A percentile compares a stretch with the other conserved stretches of the same genome.
These are phyloP conservation scores for Carassius auratus DNA, from an alignment of 2,113 vertebrate species.

Conservation along the genomic window DNA sequence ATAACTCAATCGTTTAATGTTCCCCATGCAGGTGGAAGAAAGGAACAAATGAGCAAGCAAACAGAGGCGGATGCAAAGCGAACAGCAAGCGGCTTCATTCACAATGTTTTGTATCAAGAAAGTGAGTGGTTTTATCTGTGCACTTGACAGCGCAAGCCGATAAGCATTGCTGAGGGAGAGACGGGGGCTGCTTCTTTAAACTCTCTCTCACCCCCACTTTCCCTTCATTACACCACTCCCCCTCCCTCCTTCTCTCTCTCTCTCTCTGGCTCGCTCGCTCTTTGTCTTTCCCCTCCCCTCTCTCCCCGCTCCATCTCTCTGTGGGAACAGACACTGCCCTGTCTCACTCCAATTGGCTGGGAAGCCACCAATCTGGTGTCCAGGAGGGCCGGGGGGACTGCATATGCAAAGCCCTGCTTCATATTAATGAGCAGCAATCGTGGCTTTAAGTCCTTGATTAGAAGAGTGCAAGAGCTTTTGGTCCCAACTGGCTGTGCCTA, in stretches of 20 bases:
- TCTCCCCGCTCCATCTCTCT: conserved; percentile 65
- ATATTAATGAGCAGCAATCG: conserved; percentile 98
- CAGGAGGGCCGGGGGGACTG: conserved; percentile 83
- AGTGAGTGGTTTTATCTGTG: conserved; percentile 57
- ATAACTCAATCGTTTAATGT: neutral
- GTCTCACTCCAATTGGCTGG: conserved; percentile 84
- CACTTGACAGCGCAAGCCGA: conserved; percentile 60
- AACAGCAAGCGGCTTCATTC: conserved; percentile 51
- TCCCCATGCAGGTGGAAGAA: conserved; percentile 2
- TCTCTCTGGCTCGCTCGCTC: conserved; percentile 59
- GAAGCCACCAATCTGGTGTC: conserved; percentile 82
- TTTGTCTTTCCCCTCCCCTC: conserved; percentile 67
- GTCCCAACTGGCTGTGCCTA: conserved; percentile 90
- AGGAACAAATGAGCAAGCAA: conserved; percentile 4
- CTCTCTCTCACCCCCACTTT: conserved; percentile 70
- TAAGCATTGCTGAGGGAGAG: conserved; percentile 58
- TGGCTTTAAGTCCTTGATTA: conserved; percentile 99
- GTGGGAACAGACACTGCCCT: conserved; percentile 73
- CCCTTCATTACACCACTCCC: conserved; percentile 63
- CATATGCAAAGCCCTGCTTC: conserved; percentile 93
- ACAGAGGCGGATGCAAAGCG: conserved; percentile 16
- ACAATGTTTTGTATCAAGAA: conserved; percentile 60
- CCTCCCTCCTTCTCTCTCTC: conserved; percentile 50
- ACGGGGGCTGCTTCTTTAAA: conserved; percentile 71
- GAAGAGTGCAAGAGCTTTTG: conserved; percentile 89